Base-by-base conservation (phyloP, 2,113 vertebrate genomes). In the Fregetta grallaria region DNA sequence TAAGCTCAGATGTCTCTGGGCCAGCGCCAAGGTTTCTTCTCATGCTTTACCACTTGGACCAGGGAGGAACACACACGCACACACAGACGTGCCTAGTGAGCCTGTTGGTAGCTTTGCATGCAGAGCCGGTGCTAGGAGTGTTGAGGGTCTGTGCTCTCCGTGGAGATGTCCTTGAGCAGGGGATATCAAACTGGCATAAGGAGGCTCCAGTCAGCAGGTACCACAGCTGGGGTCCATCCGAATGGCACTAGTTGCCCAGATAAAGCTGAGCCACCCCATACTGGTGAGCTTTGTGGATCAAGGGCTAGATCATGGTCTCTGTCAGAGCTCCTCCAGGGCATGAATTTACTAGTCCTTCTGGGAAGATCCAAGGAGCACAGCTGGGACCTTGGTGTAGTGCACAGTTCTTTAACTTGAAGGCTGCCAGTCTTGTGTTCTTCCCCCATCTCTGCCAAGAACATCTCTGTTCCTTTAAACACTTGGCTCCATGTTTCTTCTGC, bases 1-100 rank as follows among this genome's bases (percentile, higher is more conserved):
- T 79, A 92, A 96, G 92, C 91, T 97, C 89, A 79, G 89, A 94
- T 83, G 92, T 92, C 89, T 88, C 81, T 93, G 88, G 84, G 85
- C 25, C 56, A 4, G 15, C 0, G 94, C 90, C 92, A 95, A 56
- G 49, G 90, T 59, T 96, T 59, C 78, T 73, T 81, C 92, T 81
- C 66, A 23, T 87, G 87, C 92, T 70, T 91, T 85, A 68, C 86
- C 44, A 52, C 79, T 82, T 27, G 52, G 87, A 49, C 66, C 40
- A 66, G 61, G 38, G 34, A 77, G 61, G 86, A 95, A 85, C 61
- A 89, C 91, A 83, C 79, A 86, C 11, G 7, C 9, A 5, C 76
- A 5, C 25, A 17, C 11, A 65, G 32, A 40, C 6, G 3, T 18
- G 59, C 85, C 9, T 34, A 45, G 45, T 0, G 18, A 92, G 86